Evolutionary conservation across 2,113 vertebrate species (phyloP), one percentile per base, ranked within the genome.

Genomic region (Menidia beryllina): DNA sequence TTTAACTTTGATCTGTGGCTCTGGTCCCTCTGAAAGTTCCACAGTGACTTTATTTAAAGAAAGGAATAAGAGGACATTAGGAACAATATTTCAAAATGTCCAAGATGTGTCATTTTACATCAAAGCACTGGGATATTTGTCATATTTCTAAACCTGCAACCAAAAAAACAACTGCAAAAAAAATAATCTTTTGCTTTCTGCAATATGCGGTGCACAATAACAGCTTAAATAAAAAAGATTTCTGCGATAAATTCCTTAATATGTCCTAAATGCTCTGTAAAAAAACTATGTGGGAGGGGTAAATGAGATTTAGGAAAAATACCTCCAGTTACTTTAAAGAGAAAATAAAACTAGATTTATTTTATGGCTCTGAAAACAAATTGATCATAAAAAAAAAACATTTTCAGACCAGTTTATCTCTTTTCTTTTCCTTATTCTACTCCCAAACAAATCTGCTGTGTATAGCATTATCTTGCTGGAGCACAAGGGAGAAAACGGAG

Each of bases 341-440:
- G 41, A 17, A 77, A 62, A 30, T 43, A 47, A n/a, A 80, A 38
- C 24, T 51, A 25, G 20, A 12, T 79, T 63, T 15, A 56, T 50
- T 73, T 20, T 14, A 53, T 77, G 56, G 45, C 34, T 50, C 24
- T 58, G 34, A 63, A 39, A 77, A 76, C 11, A 45, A 73, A 39
- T 26, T 64, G 41, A 80, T 77, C 52, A 64, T 67, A 24, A 74
- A 59, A 69, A 66, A 60, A 68, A 79, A 49, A 64, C 51, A 67
- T 61, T 25, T 45, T 15, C 13, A 65, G 26, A 66, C 38, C 54
- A 50, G 47, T 39, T 47, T 38, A 71, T 68, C 54, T 19, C 27
- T 65, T 55, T 70, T 48, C 7, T n/a, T 41, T n/a, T 70, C 12
- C 5, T 47, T 73, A 7, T 26, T 55, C 34, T 47, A 1, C 41